These are phyloP conservation scores for Drosophila percnosoma DNA, from an alignment of 2,888 invertebrate genomes.

Conservation along the genomic window DNA sequence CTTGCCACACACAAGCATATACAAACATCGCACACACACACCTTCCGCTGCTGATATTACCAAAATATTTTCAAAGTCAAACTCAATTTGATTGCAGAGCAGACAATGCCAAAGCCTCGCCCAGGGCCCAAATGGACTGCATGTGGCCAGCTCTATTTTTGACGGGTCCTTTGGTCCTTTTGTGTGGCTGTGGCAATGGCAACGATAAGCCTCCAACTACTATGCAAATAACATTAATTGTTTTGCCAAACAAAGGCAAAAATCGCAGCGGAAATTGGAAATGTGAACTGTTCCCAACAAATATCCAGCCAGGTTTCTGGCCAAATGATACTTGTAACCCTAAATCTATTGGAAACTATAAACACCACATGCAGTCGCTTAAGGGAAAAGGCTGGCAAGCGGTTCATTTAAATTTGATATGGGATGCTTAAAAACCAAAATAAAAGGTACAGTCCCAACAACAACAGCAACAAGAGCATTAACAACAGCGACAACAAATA, in stretches of 20 bases:
- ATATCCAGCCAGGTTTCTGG: slow-evolving; percentile 1
- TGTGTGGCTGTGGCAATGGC: slow-evolving; percentile 17
- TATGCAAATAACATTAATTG: slow-evolving; percentile 80
- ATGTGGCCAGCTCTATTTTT: slow-evolving; percentile 44
- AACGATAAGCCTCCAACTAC: slow-evolving; percentile 46
- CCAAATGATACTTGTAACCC: slow-evolving; percentile 58
- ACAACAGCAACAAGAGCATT: slow-evolving; percentile 8
- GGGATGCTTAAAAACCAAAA: slow-evolving; percentile 64
- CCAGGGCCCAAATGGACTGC: slow-evolving; percentile 51
- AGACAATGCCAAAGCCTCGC: slow-evolving; percentile 37
- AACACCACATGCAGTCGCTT: slow-evolving; percentile 65
- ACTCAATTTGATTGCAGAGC: slow-evolving; percentile 63
- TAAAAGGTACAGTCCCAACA: slow-evolving; percentile 38
- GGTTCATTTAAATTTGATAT: slow-evolving; percentile 79
- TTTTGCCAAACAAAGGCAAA: slow-evolving; percentile 72
- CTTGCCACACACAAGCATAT: slow-evolving; percentile 38
- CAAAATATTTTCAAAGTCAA: slow-evolving; percentile 73
- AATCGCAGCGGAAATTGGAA: slow-evolving; percentile 57
- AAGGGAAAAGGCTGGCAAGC: slow-evolving; percentile 50
- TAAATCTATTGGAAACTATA: slow-evolving; percentile 55
- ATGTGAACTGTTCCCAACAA: slow-evolving; percentile 40
- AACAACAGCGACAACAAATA: slow-evolving; percentile 26
- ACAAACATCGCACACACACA: background rate
- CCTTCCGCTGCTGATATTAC: slow-evolving; percentile 7
- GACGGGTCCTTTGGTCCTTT: slow-evolving; percentile 17